A percentile compares a stretch with the other conserved stretches of the same genome.
Conservation (phyloP, 2,888 invertebrate genomes). For the Tinea trinotella region DNA sequence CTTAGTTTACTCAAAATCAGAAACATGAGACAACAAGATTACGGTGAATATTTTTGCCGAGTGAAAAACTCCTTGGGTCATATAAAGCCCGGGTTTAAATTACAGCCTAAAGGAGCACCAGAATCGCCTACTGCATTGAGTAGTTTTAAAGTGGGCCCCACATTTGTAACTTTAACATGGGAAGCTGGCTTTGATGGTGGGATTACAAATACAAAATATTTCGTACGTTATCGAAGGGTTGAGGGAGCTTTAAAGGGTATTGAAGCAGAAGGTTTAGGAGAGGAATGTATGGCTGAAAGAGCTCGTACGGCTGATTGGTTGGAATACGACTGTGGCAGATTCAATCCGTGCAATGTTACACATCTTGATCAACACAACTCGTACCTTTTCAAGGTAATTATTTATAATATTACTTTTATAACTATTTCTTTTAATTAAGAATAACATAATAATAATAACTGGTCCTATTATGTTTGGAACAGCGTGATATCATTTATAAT, state of each 20-base stretch:
- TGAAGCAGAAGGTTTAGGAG: constrained; percentile 36
- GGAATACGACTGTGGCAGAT: constrained; percentile 88
- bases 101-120: constrained; percentile 91
- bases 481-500: not conserved
- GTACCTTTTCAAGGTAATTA: constrained; percentile 85
- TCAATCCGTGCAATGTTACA: constrained; percentile 91
- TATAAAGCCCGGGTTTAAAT: constrained; percentile 80
- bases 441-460: too few species aligned
- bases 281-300: constrained; percentile 43
- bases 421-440: too few species aligned
- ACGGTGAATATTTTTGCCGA: constrained; percentile 92
- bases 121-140: constrained; percentile 84
- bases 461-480: too few species aligned
- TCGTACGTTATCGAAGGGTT: constrained; percentile 84
- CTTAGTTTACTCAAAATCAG: constrained; percentile 82
- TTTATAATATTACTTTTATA: not conserved
- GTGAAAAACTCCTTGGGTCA: constrained; percentile 88
- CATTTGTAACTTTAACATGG: constrained; percentile 87
- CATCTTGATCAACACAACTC: constrained; percentile 88
- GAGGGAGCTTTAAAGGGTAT: constrained; percentile 73
- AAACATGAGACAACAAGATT: constrained; percentile 84
- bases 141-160: constrained; percentile 82
- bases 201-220: constrained; percentile 87
- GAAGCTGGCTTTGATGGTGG: constrained; percentile 94
- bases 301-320: constrained; percentile 78